Conservation (phyloP, 2,888 invertebrate species). For the Craniophora ligustri region DNA sequence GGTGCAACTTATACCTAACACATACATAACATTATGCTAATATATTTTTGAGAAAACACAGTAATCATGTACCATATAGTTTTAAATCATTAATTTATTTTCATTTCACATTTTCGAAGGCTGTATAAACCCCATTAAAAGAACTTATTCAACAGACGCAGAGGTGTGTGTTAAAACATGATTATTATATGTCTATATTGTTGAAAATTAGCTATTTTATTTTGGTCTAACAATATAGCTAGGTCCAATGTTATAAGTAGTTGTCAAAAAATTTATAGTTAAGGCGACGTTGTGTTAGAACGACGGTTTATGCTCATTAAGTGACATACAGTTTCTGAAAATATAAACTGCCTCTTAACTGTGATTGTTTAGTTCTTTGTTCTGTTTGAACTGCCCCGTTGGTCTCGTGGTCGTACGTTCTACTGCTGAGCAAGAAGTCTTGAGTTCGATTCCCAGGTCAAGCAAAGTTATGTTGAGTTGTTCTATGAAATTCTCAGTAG, state of each 20-base stretch:
- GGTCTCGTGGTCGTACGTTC: too few relatives aligned
- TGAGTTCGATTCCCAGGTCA: too few relatives aligned
- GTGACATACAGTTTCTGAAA: slow-evolving; percentile 55
- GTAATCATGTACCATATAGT: background rate
- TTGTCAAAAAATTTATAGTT: slow-evolving; percentile 69
- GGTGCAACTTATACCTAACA: too few relatives aligned
- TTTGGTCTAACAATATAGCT: slow-evolving; percentile 79
- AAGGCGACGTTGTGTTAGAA: slow-evolving; percentile 61
- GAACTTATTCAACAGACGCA: slow-evolving; percentile 50
- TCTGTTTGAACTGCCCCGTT: too few relatives aligned
- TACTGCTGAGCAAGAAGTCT: too few relatives aligned
- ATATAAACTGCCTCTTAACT: slow-evolving; percentile 7
- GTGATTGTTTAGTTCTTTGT: background rate
- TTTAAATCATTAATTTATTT: slow-evolving; percentile 15
- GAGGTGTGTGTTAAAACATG: slow-evolving; percentile 64
- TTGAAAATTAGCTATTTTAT: slow-evolving; percentile 86
- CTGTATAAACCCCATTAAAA: slow-evolving; percentile 29
- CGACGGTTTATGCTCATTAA: slow-evolving; percentile 35
- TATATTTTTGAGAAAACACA: background rate
- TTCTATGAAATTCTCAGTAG: too few relatives aligned
- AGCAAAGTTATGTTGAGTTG: too few relatives aligned
- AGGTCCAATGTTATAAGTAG: slow-evolving; percentile 80
- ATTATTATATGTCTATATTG: slow-evolving; percentile 80
- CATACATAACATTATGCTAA: slow-evolving; percentile 2
- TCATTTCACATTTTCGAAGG: slow-evolving; percentile 11